Evolutionary conservation across 2,797 vertebrate genomes (phyloP).

Genomic region (Liasis olivaceus): DNA sequence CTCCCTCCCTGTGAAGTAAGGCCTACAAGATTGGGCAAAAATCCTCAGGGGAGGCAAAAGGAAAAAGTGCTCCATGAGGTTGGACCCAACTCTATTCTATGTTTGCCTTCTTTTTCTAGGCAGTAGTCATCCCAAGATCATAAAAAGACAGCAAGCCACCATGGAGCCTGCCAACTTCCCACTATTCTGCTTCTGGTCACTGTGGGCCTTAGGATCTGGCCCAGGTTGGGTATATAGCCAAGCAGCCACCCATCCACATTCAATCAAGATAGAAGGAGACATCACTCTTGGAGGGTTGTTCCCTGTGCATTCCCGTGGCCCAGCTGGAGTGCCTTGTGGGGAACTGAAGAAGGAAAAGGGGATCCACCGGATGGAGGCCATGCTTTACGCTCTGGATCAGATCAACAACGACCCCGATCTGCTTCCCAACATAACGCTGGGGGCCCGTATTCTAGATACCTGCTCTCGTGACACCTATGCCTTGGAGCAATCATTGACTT

Average conservation of each 20-base stretch:
- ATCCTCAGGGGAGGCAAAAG: too few species aligned
- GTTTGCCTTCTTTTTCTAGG: constrained; percentile 3
- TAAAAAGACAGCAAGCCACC: background rate
- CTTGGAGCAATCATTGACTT: constrained; percentile 34
- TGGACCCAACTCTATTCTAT: background rate
- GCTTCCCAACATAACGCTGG: constrained; percentile 87
- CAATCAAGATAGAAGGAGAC: constrained; percentile 85
- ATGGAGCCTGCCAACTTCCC: constrained; percentile 4
- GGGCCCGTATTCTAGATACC: constrained; percentile 84
- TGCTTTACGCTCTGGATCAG: constrained; percentile 89
- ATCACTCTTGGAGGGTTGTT: constrained; percentile 88
- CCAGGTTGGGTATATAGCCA: constrained; percentile 49
- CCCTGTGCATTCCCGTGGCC: constrained; percentile 85
- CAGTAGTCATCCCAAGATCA: background rate
- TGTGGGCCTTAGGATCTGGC: constrained; percentile 1
- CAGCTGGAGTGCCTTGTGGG: constrained; percentile 82
- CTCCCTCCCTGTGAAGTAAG: background rate
- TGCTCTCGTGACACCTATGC: constrained; percentile 36
- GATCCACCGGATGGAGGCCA: constrained; percentile 89
- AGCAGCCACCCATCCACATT: constrained; percentile 77
- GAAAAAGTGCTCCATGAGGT: background rate
- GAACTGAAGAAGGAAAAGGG: constrained; percentile 89
- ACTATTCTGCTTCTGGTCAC: background rate
- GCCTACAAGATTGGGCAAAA: background rate
- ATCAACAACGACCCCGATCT: constrained; percentile 84